Conservation (phyloP, 1,140 invertebrate species). For the Plutomurus gul region DNA sequence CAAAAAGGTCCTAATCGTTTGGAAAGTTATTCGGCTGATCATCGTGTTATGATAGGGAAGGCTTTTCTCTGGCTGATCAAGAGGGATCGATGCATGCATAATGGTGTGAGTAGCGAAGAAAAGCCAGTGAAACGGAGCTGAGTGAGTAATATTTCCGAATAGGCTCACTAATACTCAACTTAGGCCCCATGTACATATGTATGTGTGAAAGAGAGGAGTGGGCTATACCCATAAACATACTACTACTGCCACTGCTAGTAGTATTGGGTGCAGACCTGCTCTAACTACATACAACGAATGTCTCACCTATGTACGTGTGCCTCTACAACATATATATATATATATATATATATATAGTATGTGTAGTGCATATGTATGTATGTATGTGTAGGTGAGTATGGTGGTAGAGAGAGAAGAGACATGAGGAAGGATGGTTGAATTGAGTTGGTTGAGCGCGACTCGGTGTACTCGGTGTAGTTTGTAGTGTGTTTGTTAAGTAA, state of each 20-base stretch:
- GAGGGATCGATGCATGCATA: constrained; percentile 27
- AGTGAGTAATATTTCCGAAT: not conserved
- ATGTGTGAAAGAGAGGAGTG: not conserved
- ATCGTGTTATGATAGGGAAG: not conserved
- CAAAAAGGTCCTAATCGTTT: not conserved
- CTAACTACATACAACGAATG: no score
- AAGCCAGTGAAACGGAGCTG: constrained; percentile 12
- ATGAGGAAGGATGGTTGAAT: not conserved
- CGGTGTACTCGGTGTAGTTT: no score
- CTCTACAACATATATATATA: not conserved
- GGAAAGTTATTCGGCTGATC: not conserved
- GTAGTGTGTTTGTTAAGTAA: no score
- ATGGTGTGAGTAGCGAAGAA: constrained; percentile 5
- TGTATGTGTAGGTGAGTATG: not conserved
- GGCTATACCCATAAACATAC: not conserved
- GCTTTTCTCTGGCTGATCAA: constrained; percentile 13
- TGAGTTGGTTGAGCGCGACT: not conserved
- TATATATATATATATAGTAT: not conserved
- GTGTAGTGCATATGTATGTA: not conserved
- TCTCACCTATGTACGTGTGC: not conserved
- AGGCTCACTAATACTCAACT: not conserved
- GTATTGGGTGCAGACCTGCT: not conserved
- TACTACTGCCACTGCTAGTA: no score
- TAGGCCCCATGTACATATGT: no score
- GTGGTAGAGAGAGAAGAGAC: no score